A percentile compares a stretch with the other conserved stretches of the same genome.
phyloP scores from a whole-genome alignment of 2,888 invertebrate species.

The Laspeyria flexula region DNA sequence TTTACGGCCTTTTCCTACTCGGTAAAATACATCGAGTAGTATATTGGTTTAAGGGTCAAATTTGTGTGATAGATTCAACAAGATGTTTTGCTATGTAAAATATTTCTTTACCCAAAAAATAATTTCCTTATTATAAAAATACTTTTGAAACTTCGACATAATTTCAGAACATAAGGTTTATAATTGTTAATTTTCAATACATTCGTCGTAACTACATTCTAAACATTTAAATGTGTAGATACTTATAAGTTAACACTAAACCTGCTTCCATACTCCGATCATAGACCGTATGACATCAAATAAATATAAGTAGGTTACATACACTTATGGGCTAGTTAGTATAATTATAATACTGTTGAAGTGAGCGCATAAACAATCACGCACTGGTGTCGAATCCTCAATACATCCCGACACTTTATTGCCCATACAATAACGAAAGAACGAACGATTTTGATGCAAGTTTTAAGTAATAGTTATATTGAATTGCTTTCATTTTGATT shows the following conservation, averaged over 20 bases:
- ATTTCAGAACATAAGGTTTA: no score
- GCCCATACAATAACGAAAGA: neutral
- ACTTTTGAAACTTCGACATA: no score
- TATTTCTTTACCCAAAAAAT: no score
- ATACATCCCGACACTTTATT: neutral
- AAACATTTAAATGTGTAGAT: conserved; percentile 7
- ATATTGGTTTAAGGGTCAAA: no score
- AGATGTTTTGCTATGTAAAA: no score
- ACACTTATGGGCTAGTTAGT: conserved; percentile 33
- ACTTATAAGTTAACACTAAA: conserved; percentile 9
- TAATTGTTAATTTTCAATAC: conserved; percentile 11
- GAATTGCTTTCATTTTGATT: no score
- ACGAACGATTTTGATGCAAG: no score
- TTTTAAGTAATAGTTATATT: no score
- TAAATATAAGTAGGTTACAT: conserved; percentile 29
- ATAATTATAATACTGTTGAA: conserved; percentile 43
- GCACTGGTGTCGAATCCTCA: neutral
- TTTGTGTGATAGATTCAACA: no score
- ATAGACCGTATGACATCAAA: conserved; percentile 8
- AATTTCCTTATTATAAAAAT: no score
- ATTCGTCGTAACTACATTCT: neutral
- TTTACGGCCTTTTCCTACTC: neutral
- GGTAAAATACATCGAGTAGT: no score
- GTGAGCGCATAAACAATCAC: conserved; percentile 17
- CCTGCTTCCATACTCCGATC: conserved; percentile 13